phyloP scores from a whole-genome alignment of 2,797 vertebrate genomes.

The Tenualosa thibaudeaui region DNA sequence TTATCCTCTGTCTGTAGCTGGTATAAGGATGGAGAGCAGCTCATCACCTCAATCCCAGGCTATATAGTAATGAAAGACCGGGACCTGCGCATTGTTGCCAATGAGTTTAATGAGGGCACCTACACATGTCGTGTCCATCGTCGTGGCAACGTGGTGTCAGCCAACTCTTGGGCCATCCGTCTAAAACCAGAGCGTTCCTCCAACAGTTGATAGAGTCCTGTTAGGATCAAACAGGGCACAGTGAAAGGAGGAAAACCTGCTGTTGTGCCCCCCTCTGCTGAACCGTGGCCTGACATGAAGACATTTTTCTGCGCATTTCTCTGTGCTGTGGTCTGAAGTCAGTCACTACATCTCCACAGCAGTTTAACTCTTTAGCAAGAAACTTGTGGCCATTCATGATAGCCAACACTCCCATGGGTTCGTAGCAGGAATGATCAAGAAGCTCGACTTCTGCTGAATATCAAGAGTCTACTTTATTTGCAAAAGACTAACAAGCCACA shows the following conservation, averaged over 20 bases:
- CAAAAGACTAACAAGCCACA: background rate
- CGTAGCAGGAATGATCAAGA: background rate
- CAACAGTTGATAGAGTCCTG: slow-evolving; percentile 51
- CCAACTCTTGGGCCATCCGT: slow-evolving; percentile 79
- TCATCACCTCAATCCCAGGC: slow-evolving; percentile 72
- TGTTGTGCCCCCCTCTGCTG: background rate
- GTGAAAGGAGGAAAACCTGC: background rate
- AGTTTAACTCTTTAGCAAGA: background rate
- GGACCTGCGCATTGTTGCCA: slow-evolving; percentile 76
- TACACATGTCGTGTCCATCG: slow-evolving; percentile 79
- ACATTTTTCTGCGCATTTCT: background rate
- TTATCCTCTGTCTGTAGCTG: slow-evolving; percentile 64
- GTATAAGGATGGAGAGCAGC: slow-evolving; percentile 81
- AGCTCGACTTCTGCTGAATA: background rate
- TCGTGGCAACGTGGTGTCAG: slow-evolving; percentile 61
- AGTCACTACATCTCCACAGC: background rate
- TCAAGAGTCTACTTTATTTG: slow-evolving; percentile 6
- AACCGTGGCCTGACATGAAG: slow-evolving; percentile 1
- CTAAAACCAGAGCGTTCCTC: slow-evolving; percentile 70
- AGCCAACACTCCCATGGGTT: background rate
- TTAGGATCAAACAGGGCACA: background rate
- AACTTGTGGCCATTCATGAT: background rate
- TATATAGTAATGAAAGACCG: slow-evolving; percentile 74
- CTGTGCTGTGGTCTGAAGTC: background rate
- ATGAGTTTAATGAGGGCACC: slow-evolving; percentile 77